Evolutionary conservation across 2,113 vertebrate genomes (phyloP).

Genomic region (Stigmatopora nigra): DNA sequence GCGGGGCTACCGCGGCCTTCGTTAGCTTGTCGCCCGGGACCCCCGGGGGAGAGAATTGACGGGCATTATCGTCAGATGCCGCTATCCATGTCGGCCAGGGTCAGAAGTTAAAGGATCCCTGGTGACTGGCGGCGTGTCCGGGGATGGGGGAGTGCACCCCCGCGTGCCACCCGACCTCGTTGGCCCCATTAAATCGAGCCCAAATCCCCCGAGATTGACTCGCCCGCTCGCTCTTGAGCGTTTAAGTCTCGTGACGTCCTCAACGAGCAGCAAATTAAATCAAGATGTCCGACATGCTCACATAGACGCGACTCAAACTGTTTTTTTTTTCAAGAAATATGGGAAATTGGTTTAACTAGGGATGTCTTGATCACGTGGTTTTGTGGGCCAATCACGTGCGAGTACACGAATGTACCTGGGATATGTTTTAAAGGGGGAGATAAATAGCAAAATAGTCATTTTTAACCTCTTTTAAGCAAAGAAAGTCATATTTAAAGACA

Average conservation of each 20-base stretch:
- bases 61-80: constrained; percentile 39
- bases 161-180: neutral
- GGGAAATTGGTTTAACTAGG: too few species aligned
- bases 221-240: neutral
- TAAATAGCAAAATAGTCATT: too few species aligned
- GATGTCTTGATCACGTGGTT: too few species aligned
- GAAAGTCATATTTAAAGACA: too few species aligned
- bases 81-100: constrained; percentile 51
- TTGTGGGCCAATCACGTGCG: too few species aligned
- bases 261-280: neutral
- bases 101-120: constrained; percentile 59
- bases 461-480: too few species aligned
- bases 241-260: neutral
- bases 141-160: neutral
- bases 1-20: constrained; percentile 29
- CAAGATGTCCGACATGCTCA: neutral
- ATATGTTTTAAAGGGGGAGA: too few species aligned
- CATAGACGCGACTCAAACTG: neutral
- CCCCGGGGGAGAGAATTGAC: constrained; percentile 24
- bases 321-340: too few species aligned
- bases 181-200: neutral
- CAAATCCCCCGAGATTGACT: constrained; percentile 3
- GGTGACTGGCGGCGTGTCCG: constrained; percentile 39
- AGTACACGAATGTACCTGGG: too few species aligned
- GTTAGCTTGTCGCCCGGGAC: constrained; percentile 40